Evolutionary conservation across 2,113 vertebrate genomes (phyloP).

Genomic region (Columbina picui): DNA sequence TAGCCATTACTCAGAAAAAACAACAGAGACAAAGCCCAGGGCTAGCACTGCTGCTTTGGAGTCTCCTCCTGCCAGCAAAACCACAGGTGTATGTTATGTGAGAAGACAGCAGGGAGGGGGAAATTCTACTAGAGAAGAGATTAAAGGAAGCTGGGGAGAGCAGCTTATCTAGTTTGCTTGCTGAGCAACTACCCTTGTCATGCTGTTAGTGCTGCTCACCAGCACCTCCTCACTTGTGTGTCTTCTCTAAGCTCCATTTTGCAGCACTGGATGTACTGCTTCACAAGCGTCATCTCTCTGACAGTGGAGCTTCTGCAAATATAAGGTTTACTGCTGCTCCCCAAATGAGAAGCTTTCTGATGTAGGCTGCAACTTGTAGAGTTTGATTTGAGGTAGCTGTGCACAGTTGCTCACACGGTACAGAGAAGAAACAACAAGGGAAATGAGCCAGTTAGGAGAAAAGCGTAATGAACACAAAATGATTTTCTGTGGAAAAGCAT

Average conservation of each 20-base stretch:
- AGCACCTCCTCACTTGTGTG: accelerated
- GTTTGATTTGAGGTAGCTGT: not conserved
- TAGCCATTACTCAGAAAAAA: not conserved
- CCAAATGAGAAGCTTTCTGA: not conserved
- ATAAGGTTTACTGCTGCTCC: not conserved
- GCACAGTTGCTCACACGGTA: not conserved
- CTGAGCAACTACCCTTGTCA: not conserved
- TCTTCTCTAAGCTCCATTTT: not conserved
- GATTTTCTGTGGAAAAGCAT: not conserved
- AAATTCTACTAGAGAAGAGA: not conserved
- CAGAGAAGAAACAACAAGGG: not conserved
- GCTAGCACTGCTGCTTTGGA: not conserved
- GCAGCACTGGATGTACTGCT: not conserved
- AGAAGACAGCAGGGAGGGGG: not conserved
- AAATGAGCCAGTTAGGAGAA: not conserved
- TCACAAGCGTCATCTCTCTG: not conserved
- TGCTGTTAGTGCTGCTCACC: not conserved
- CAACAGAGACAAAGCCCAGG: not conserved
- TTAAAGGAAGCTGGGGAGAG: not conserved
- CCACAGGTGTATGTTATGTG: not conserved
- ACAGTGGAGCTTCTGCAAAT: not conserved
- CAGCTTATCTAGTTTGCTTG: not conserved
- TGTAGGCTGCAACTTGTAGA: accelerated
- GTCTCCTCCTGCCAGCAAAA: not conserved
- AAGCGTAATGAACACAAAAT: not conserved